These are phyloP conservation scores for Pithys albifrons DNA, from an alignment of 2,113 vertebrate species.

Conservation along the genomic window DNA sequence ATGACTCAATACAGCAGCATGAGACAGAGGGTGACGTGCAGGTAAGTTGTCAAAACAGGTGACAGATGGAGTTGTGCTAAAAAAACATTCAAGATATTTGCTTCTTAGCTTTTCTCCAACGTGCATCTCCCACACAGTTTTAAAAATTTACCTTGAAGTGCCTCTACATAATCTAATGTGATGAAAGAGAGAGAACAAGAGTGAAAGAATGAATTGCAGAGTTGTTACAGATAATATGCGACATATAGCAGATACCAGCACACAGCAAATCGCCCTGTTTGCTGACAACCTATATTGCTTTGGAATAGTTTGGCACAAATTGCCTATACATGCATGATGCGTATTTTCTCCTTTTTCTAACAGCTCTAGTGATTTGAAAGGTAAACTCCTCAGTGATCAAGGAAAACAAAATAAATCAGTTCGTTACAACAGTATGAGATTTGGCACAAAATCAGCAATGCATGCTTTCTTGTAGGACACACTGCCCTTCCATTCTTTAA, in stretches of 20 bases:
- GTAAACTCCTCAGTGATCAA: background rate
- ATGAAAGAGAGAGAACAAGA: conserved; percentile 63
- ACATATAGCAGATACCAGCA: conserved; percentile 33
- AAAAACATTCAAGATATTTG: conserved; percentile 53
- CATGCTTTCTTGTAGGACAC: background rate
- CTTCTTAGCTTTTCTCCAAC: conserved; percentile 40
- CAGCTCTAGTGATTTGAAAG: conserved; percentile 15
- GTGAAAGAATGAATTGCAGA: conserved; percentile 50
- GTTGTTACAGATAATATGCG: conserved; percentile 56
- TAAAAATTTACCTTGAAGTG: conserved; percentile 71
- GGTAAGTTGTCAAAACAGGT: conserved; percentile 61
- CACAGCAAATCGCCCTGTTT: conserved; percentile 64
- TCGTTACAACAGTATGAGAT: background rate
- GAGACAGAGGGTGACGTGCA: conserved; percentile 50
- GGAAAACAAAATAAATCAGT: conserved; percentile 3
- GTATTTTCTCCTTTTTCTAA: conserved; percentile 6
- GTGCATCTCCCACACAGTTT: conserved; percentile 42
- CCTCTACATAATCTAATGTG: conserved; percentile 65
- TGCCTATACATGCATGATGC: background rate
- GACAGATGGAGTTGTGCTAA: conserved; percentile 59
- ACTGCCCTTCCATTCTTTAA: background rate
- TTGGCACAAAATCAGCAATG: background rate
- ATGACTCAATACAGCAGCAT: conserved; percentile 9
- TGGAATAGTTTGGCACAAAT: conserved; percentile 63
- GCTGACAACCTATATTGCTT: conserved; percentile 57